Conservation (phyloP, 2,797 vertebrate genomes). For the Otolemur crassicaudatus region DNA sequence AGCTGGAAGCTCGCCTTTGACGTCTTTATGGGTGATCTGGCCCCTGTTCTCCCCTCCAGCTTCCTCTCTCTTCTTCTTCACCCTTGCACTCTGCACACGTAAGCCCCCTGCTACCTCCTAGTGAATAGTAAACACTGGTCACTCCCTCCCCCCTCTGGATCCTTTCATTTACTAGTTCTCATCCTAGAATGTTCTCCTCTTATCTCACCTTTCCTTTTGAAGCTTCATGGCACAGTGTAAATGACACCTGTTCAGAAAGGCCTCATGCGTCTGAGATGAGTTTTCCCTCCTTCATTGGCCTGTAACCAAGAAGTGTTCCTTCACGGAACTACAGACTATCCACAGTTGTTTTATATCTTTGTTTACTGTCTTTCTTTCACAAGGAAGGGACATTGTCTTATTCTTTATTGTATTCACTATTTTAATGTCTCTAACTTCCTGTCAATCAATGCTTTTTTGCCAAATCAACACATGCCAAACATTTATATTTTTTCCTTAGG, state of each 20-base stretch:
- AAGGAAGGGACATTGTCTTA: background rate
- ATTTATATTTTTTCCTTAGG: background rate
- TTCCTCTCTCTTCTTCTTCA: background rate
- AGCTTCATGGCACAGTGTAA: background rate
- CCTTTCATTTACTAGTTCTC: background rate
- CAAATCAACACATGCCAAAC: background rate
- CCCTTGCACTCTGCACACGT: background rate
- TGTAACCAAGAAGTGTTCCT: background rate
- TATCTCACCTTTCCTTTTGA: background rate
- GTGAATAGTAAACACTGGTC: background rate
- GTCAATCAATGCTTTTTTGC: background rate
- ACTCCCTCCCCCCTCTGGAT: background rate
- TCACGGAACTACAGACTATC: background rate
- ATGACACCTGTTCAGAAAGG: background rate
- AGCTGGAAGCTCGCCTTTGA: background rate
- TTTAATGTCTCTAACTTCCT: background rate
- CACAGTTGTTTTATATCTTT: background rate
- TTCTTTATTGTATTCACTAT: background rate
- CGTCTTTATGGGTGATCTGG: rapidly evolving
- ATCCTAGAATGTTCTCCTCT: background rate
- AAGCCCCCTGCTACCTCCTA: background rate
- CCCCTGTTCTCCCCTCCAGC: rapidly evolving
- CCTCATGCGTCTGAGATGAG: background rate
- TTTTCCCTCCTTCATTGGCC: background rate
- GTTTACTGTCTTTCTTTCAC: background rate